Percentiles rank a stretch among this genome's conserved stretches.
Conservation (phyloP, 2,888 invertebrate genomes). For the Steromphala cineraria region DNA sequence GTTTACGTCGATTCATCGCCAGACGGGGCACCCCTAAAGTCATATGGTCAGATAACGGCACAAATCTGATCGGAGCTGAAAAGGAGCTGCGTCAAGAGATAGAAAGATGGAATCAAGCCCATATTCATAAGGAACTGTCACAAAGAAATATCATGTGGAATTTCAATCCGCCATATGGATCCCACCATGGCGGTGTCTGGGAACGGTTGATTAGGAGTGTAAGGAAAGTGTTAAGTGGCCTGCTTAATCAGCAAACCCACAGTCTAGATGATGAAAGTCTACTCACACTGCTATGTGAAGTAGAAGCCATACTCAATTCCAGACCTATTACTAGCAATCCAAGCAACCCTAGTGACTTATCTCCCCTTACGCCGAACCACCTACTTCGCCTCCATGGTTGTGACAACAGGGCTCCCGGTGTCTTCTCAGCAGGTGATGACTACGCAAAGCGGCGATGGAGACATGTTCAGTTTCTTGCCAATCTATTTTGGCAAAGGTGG, state of each 20-base stretch:
- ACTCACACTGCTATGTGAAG: neutral
- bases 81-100: neutral
- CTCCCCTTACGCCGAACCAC: constrained; percentile 14
- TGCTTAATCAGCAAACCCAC: no score
- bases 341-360: neutral
- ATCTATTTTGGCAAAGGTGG: constrained; percentile 10
- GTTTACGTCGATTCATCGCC: neutral
- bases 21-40: neutral
- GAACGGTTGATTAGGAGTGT: neutral
- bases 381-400: neutral
- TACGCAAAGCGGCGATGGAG: constrained; percentile 10
- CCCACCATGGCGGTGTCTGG: neutral
- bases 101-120: neutral
- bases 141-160: neutral
- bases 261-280: neutral
- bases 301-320: neutral
- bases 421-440: neutral
- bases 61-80: neutral
- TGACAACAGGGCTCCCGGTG: neutral
- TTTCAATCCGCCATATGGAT: neutral
- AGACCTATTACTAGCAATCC: neutral
- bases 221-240: neutral
- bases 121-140: neutral
- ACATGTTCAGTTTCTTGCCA: constrained; percentile 20
- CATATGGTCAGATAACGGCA: neutral